Base-by-base conservation (phyloP, 2,888 invertebrate genomes). In the Miltochrista miniata region DNA sequence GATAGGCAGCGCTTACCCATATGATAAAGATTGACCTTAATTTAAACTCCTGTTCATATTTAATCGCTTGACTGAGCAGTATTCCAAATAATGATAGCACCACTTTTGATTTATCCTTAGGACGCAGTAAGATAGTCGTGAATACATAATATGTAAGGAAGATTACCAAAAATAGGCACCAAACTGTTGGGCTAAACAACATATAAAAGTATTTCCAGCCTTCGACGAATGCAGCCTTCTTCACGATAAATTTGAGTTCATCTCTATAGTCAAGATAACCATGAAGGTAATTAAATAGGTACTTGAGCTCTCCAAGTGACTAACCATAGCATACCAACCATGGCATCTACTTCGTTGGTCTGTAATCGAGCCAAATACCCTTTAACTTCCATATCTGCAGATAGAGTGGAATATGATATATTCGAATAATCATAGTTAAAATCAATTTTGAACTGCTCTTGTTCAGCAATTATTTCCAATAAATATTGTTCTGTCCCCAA, bases 1-100 rank as follows among this genome's bases (percentile, higher is more conserved):
- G 36, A 38, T 57, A 73, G 0, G 76, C 68, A 34, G 79, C 83
- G 63, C 73, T 66, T 2, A 83, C 57, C 85, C 85, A 85, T 11
- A 65, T 46, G 8, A 81, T 66, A 1, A 82, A 51, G 0, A 64
- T 7, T 7, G 10, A 40, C 15, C 47, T 54, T 1, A 56, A 33
- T 12, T 38, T 14, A 15, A 45, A 10, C 12, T 38, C 7, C 14
- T 33, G 30, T 24, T 43, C 43, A 1, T 59, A 49, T 14, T 41
- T 51, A 29, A 31, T 41, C n/a, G n/a, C 5, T 38, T 38, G 38
- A 18, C n/a, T 38, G 15, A 64, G 14, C 14, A 54, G 18, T 12
- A 12, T 43, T 2, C 39, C 51, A 0, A 64, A 48, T 24, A 62
- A 13, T 31, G 31, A 33, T 7, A 62, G 12, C 1, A 51, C 8